These are phyloP conservation scores for Sphyrna mokarran DNA, from an alignment of 2,113 vertebrate species.

Conservation along the genomic window DNA sequence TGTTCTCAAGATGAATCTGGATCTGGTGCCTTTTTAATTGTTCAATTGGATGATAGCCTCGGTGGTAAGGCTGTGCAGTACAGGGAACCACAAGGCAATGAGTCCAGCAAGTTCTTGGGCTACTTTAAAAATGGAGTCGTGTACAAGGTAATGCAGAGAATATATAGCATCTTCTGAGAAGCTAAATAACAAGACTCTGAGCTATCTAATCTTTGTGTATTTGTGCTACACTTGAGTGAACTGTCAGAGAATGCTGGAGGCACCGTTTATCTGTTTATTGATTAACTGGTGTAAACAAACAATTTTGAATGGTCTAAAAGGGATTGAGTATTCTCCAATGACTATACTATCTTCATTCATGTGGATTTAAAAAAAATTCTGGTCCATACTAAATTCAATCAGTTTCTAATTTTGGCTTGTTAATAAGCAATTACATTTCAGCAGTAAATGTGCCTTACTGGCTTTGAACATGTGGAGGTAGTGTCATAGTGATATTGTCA, in stretches of 20 bases:
- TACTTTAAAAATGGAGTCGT: conserved; percentile 58
- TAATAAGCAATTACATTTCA: background rate
- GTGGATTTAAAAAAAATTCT: background rate
- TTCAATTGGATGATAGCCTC: conserved; percentile 54
- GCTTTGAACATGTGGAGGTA: background rate
- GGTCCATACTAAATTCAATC: background rate
- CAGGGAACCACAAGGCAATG: conserved; percentile 52
- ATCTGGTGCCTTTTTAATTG: conserved; percentile 51
- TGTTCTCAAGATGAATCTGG: conserved; percentile 52
- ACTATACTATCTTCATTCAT: background rate
- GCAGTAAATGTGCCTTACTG: background rate
- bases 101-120: conserved; percentile 51
- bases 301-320: background rate
- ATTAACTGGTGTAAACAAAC: background rate
- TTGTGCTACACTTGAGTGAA: background rate
- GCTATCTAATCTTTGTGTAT: background rate
- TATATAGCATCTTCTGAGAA: no score
- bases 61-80: conserved; percentile 46
- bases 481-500: no score
- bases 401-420: background rate
- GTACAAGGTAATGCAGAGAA: conserved; percentile 51
- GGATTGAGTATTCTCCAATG: background rate
- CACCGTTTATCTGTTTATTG: background rate
- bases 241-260: background rate
- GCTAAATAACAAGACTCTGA: background rate